Evolutionary conservation across 1,140 invertebrate species (phyloP).

Genomic region (Paraescarpia echinospica): DNA sequence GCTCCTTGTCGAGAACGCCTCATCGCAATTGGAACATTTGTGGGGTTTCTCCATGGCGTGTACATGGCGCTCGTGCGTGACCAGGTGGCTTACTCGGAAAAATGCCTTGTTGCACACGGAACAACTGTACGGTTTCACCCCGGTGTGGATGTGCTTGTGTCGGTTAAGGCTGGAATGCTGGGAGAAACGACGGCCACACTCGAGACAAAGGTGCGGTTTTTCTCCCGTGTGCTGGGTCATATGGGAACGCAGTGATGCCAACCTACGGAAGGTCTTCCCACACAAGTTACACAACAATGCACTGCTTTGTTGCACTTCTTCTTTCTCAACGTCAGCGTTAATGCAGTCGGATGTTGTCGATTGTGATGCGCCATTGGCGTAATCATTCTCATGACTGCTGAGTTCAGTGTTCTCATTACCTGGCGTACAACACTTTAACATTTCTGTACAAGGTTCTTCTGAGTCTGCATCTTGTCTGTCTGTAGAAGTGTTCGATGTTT

Average conservation of each 20-base stretch:
- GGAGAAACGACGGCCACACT: not conserved
- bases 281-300: not conserved
- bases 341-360: not conserved
- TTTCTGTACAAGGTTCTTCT: not conserved
- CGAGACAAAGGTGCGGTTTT: not conserved
- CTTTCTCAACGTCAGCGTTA: not conserved
- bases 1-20: not conserved
- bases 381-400: not conserved
- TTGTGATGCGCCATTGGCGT: not conserved
- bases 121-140: not conserved
- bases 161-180: not conserved
- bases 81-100: not conserved
- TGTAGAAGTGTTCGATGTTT: not conserved
- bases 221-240: not conserved
- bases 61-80: not conserved
- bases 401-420: not conserved
- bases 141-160: conserved; percentile 7
- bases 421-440: not conserved
- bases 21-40: not conserved
- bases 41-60: not conserved
- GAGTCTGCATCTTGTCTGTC: not conserved
- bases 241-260: not conserved
- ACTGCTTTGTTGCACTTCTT: not conserved
- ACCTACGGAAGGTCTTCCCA: not conserved
- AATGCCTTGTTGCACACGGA: conserved; percentile 1